Conservation (phyloP, 2,113 vertebrate genomes). For the Nothoprocta pentlandii region DNA sequence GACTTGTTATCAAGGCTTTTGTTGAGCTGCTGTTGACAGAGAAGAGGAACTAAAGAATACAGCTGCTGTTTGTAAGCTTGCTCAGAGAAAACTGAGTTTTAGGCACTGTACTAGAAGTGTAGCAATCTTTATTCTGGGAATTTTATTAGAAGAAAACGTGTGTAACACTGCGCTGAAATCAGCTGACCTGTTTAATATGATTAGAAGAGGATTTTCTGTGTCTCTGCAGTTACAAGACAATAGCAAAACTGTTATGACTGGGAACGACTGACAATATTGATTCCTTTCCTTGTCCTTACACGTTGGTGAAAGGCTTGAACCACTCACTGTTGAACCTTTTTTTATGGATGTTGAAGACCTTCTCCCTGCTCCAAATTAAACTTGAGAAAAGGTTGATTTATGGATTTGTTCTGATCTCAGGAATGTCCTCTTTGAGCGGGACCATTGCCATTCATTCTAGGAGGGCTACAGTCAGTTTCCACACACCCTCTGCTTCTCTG, state of each 20-base stretch:
- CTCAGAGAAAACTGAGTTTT: not conserved
- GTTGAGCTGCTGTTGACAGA: not conserved
- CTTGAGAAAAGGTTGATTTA: not conserved
- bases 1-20: not conserved
- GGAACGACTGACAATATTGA: not conserved
- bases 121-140: not conserved
- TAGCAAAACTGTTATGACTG: not conserved
- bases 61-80: not conserved
- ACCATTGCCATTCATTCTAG: not conserved
- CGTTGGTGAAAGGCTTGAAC: not conserved
- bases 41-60: not conserved
- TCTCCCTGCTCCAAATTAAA: not conserved
- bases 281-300: not conserved
- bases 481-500: not conserved
- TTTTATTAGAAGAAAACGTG: not conserved
- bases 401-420: not conserved
- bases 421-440: not conserved
- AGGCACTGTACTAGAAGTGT: not conserved
- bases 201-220: not conserved
- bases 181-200: not conserved
- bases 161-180: not conserved
- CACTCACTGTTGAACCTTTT: fast-evolving
- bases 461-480: not conserved
- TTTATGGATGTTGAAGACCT: not conserved
- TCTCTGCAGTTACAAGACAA: not conserved